Evolutionary conservation across 2,797 vertebrate species (phyloP).

Genomic region (Takifugu rubripes): DNA sequence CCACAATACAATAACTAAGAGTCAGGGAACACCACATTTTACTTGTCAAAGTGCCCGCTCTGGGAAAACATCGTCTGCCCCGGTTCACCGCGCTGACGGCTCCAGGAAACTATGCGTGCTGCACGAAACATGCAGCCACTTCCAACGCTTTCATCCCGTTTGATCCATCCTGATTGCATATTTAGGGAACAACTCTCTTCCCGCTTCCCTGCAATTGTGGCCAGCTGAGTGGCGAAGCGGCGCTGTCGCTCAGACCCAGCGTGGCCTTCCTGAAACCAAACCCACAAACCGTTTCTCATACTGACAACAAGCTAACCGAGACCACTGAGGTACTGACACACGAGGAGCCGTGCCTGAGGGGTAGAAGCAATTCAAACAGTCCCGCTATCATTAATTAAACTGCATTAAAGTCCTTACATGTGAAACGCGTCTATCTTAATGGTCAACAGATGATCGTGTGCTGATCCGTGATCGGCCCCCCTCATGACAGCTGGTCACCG

Average conservation of each 20-base stretch:
- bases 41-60: slow-evolving; percentile 23
- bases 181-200: slow-evolving; percentile 26
- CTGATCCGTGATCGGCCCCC: too few species aligned
- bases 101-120: slow-evolving; percentile 21
- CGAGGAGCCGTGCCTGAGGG: background rate
- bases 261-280: slow-evolving; percentile 31
- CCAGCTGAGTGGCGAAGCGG: slow-evolving; percentile 33
- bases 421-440: background rate
- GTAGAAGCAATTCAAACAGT: background rate
- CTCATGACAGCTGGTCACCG: background rate
- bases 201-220: slow-evolving; percentile 55
- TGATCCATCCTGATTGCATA: slow-evolving; percentile 29
- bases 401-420: background rate
- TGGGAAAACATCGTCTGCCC: slow-evolving; percentile 19
- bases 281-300: slow-evolving; percentile 28
- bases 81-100: slow-evolving; percentile 24
- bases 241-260: slow-evolving; percentile 33
- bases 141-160: slow-evolving; percentile 11
- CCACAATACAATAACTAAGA: slow-evolving; percentile 16
- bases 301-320: slow-evolving; percentile 19
- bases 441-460: too few species aligned
- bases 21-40: slow-evolving; percentile 25
- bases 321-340: background rate
- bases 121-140: slow-evolving; percentile 27
- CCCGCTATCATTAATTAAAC: background rate